A percentile compares a stretch with the other conserved stretches of the same genome.
Conservation (phyloP, 1,140 invertebrate species). For the Fragariocoptes setiger region DNA sequence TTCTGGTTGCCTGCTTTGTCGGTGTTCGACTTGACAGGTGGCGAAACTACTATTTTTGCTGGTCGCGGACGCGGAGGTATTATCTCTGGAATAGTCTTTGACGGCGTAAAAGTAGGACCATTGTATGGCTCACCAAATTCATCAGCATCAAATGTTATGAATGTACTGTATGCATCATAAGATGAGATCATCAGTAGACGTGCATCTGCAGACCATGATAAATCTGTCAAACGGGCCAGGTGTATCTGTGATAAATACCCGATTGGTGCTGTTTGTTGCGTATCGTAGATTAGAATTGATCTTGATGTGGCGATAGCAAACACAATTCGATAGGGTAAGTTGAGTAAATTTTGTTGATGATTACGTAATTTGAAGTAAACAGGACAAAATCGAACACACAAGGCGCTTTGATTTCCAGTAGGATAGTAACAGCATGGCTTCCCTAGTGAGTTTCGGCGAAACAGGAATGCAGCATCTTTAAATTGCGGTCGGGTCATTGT, state of each 20-base stretch:
- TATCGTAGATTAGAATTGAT: constrained; percentile 60
- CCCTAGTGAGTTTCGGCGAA: constrained; percentile 34
- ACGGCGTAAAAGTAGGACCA: too few relatives aligned
- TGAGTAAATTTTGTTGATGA: constrained; percentile 17
- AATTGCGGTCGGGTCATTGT: constrained; percentile 17
- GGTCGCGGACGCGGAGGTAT: too few relatives aligned
- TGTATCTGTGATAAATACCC: constrained; percentile 63
- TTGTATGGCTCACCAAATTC: too few relatives aligned
- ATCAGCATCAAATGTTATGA: constrained; percentile 45
- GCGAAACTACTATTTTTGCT: too few relatives aligned
- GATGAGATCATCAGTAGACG: constrained; percentile 47
- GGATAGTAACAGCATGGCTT: constrained; percentile 49
- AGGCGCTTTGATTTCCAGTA: constrained; percentile 35
- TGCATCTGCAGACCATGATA: constrained; percentile 66
- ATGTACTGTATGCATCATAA: constrained; percentile 75
- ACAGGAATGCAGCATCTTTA: constrained; percentile 44
- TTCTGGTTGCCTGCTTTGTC: too few relatives aligned
- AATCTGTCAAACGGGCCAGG: constrained; percentile 61
- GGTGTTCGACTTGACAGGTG: too few relatives aligned
- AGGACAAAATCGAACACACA: constrained; percentile 49
- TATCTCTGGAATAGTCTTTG: too few relatives aligned
- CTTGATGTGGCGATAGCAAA: constrained; percentile 63
- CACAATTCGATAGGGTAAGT: constrained; percentile 46
- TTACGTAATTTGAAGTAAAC: constrained; percentile 29
- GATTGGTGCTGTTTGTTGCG: constrained; percentile 51